Percentiles rank a stretch among this genome's conserved stretches.
These are phyloP conservation scores for Pantherophis guttatus DNA, from an alignment of 2,113 vertebrate genomes.

Conservation along the genomic window DNA sequence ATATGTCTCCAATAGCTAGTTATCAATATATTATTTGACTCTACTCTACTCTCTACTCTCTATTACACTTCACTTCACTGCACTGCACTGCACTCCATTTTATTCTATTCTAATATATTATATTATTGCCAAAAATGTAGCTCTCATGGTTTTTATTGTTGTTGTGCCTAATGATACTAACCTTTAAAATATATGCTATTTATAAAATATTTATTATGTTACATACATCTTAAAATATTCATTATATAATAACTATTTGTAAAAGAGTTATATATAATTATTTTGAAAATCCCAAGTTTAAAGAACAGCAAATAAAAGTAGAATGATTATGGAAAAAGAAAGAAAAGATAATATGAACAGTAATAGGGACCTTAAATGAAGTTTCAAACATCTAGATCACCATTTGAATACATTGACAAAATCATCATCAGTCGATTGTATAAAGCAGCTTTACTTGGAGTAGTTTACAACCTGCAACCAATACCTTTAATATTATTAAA, in stretches of 20 bases:
- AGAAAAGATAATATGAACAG: background rate
- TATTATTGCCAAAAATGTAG: background rate
- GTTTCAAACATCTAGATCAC: background rate
- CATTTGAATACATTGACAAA: background rate
- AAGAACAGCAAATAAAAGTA: background rate
- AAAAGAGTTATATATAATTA: background rate
- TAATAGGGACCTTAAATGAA: background rate
- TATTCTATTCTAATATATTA: background rate
- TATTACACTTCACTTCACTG: too few relatives aligned
- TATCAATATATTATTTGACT: background rate
- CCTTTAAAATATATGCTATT: too few relatives aligned
- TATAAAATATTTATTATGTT: too few relatives aligned
- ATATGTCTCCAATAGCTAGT: background rate
- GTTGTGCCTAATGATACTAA: too few relatives aligned
- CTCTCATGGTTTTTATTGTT: too few relatives aligned
- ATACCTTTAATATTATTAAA: background rate
- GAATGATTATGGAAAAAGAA: background rate
- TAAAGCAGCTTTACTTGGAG: background rate
- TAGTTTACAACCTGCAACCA: background rate
- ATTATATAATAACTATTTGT: background rate
- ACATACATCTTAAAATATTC: too few relatives aligned
- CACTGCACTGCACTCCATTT: background rate
- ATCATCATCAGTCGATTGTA: background rate
- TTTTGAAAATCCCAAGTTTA: background rate
- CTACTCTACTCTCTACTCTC: too few relatives aligned